phyloP scores from a whole-genome alignment of 2,797 vertebrate genomes.

The Gallirallus australis region DNA sequence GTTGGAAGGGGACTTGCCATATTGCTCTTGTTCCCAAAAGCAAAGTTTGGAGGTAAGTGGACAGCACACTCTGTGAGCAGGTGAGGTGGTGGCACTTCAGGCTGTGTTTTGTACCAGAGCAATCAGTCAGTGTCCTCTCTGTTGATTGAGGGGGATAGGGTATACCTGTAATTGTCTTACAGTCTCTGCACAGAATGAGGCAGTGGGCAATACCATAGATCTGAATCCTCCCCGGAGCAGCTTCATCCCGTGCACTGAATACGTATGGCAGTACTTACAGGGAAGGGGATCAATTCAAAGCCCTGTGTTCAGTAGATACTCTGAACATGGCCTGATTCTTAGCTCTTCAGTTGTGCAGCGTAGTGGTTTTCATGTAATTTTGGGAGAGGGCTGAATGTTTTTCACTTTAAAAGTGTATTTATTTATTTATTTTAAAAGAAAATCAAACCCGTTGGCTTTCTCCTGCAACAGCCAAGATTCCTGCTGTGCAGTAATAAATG shows the following conservation, averaged over 20 bases:
- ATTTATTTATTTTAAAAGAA: background rate
- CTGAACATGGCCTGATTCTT: background rate
- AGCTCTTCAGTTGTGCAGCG: background rate
- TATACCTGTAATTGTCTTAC: background rate
- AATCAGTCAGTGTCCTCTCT: background rate
- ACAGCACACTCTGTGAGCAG: background rate
- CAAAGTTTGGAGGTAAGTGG: background rate
- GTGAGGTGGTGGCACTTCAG: background rate
- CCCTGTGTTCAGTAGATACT: background rate
- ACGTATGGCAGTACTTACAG: rapidly evolving
- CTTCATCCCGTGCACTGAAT: background rate
- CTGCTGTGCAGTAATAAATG: background rate
- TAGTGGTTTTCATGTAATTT: background rate
- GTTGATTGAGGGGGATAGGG: no score
- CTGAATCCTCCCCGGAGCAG: background rate
- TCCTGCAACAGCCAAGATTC: background rate
- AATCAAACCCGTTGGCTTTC: background rate
- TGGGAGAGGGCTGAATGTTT: background rate
- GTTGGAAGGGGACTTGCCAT: background rate
- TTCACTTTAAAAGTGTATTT: background rate
- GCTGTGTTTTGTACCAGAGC: background rate
- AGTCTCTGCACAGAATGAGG: background rate
- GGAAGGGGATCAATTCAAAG: background rate
- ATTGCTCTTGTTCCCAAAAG: background rate
- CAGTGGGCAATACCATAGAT: background rate